Conservation (phyloP, 2,113 vertebrate species). For the Okapia johnstoni region DNA sequence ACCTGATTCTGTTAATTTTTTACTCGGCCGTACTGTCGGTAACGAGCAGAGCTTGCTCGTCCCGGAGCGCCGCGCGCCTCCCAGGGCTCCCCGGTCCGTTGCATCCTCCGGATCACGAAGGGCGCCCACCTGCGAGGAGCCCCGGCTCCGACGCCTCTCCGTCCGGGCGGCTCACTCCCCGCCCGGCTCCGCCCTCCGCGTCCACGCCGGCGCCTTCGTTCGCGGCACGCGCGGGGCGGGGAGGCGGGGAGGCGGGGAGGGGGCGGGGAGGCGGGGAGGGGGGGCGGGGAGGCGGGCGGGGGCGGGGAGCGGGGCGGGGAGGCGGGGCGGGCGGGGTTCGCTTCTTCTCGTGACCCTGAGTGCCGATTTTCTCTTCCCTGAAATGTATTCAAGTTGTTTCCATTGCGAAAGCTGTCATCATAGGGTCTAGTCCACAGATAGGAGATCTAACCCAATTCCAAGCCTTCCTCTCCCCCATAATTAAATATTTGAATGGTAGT, state of each 20-base stretch:
- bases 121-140: background rate
- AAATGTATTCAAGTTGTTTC: background rate
- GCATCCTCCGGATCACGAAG: background rate
- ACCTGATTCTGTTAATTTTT: background rate
- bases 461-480: background rate
- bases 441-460: background rate
- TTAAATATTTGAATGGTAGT: background rate
- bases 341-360: background rate
- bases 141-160: fast-evolving
- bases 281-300: fast-evolving
- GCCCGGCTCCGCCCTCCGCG: background rate
- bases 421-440: background rate
- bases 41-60: background rate
- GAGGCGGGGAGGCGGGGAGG: background rate
- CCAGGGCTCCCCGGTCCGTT: background rate
- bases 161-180: background rate
- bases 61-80: background rate
- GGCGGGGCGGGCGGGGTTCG: fast-evolving
- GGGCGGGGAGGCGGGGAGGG: too few relatives aligned
- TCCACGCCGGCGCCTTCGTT: too few relatives aligned
- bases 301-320: background rate
- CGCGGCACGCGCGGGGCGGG: background rate
- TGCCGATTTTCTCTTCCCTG: background rate
- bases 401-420: background rate
- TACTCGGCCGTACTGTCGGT: background rate